Base-by-base conservation (phyloP, 2,113 vertebrate genomes). In the Hemichromis elongatus region DNA sequence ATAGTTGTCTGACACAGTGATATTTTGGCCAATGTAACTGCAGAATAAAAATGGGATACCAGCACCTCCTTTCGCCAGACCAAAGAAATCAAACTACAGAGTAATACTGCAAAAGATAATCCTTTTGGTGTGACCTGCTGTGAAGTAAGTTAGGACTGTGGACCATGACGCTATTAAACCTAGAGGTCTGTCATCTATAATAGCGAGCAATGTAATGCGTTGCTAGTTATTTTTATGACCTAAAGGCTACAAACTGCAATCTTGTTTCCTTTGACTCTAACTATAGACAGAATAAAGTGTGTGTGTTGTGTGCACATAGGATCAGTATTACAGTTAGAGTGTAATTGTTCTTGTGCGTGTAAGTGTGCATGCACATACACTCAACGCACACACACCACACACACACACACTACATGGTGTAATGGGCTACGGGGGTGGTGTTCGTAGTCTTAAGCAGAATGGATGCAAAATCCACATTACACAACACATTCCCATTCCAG, bases 401-500 rank as follows among this genome's bases (percentile, higher is more conserved):
- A 75, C 82, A 56, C 50, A 61, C 61, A 37, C 6, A 14, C 66
- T 28, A 83, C 88, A 87, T 80, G 84, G 86, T 90, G 91, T 90
- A 91, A 91, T 87, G 82, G 86, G 82, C 89, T 93, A 90, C 35
- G 89, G 92, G 88, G 79, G 84, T 89, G 94, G 88, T 88, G 85
- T 89, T 91, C 80, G 85, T 78, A 91, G 89, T 94, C 88, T 92
- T 90, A 88, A 93, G 85, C 86, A 91, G 89, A 95, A 94, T 92
- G 80, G 92, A 94, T 92, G 84, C 90, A 93, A 95, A 95, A 93
- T 92, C 95, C 95, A 94, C 94, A 95, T 95, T 94, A 94, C 95
- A 95, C 94, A 95, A 95, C 93, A 92, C 79, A 91, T 78, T 88
- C 89, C 91, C 93, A 93, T 94, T 95, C 92, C 89, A 92, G 92